Evolutionary conservation across 2,888 invertebrate species (phyloP), one percentile per base, ranked within the genome.

Genomic region (Latheticus oryzae): DNA sequence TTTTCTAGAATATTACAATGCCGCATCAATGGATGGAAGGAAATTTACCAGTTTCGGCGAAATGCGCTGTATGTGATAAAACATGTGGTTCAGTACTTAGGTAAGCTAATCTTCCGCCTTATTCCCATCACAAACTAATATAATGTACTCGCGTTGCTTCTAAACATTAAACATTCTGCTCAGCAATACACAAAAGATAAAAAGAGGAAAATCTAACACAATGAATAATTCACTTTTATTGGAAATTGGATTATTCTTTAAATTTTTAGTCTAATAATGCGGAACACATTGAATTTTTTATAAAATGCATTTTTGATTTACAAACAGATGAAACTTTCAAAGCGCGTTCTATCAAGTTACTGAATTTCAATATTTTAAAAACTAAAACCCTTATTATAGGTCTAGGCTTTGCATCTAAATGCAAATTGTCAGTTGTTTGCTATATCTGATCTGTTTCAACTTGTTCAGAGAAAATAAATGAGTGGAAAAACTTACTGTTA

Each of bases 21-120:
- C 96, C 96, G 7, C 97, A 98, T 80, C 97, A 98, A 75, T 98
- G 97, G 97, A 85, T 97, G 84, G 97, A 97, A 78, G 97, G 97
- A 26, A 97, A 97, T 80, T 82, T 97, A 64, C 95, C 97, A 2
- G 96, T 97, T 51, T 93, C 95, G 52, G 90, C 96, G 58, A 91
- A 94, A 78, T 98, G 97, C 79, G 85, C 86, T 63, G 86, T 93
- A 59, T 98, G 97, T 81, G 96, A 96, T 75, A 95, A 95, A 80
- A 96, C 93, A 4, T 97, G 97, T 80, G 97, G 97, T 54, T 97
- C 96, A 54, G 97, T 97, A 50, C 83, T 96, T 62, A 89, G 93
- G 87, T 93, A 76, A 79, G 75, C 38, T n/a, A 37, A 37, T 50
- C 38, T 50, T 28, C 15, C 37, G 33, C 11, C 5, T 32, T 23